Evolutionary conservation across 2,888 invertebrate genomes (phyloP).

Genomic region (Smittia aterrima): DNA sequence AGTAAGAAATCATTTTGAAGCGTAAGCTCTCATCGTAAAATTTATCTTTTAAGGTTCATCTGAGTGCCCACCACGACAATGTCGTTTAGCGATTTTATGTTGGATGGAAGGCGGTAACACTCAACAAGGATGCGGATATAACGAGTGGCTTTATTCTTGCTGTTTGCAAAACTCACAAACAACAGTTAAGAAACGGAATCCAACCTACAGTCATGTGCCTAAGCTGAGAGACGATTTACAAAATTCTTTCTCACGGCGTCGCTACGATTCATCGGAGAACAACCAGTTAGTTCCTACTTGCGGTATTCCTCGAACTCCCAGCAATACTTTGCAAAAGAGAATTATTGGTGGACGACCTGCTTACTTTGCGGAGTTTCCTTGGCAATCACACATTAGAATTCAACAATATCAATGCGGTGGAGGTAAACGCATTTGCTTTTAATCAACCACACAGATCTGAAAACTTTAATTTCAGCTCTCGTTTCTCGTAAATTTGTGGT

Average conservation of each 20-base stretch:
- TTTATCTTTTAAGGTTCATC: slow-evolving; percentile 49
- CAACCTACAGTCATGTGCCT: slow-evolving; percentile 46
- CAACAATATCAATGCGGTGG: slow-evolving; percentile 78
- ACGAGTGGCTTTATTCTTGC: slow-evolving; percentile 70
- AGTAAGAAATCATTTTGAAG: background rate
- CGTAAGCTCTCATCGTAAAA: background rate
- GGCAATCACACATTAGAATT: slow-evolving; percentile 83
- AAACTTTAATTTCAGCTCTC: background rate
- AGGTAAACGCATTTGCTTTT: slow-evolving; percentile 57
- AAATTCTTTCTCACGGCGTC: slow-evolving; percentile 46
- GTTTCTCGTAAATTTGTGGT: slow-evolving; percentile 27
- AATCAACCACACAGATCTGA: slow-evolving; percentile 48
- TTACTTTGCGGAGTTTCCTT: slow-evolving; percentile 71
- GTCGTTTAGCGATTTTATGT: slow-evolving; percentile 69
- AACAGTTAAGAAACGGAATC: slow-evolving; percentile 6
- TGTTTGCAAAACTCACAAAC: slow-evolving; percentile 51
- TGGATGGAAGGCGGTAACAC: slow-evolving; percentile 68
- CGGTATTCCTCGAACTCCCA: slow-evolving; percentile 61
- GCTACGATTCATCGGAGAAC: slow-evolving; percentile 47
- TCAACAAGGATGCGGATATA: slow-evolving; percentile 63
- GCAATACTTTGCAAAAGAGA: slow-evolving; percentile 64
- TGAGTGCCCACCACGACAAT: slow-evolving; percentile 60
- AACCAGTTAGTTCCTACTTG: slow-evolving; percentile 56
- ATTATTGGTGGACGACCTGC: slow-evolving; percentile 81
- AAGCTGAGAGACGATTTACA: slow-evolving; percentile 24